phyloP scores from a whole-genome alignment of 2,797 vertebrate genomes.

The Gallinago solitaria region DNA sequence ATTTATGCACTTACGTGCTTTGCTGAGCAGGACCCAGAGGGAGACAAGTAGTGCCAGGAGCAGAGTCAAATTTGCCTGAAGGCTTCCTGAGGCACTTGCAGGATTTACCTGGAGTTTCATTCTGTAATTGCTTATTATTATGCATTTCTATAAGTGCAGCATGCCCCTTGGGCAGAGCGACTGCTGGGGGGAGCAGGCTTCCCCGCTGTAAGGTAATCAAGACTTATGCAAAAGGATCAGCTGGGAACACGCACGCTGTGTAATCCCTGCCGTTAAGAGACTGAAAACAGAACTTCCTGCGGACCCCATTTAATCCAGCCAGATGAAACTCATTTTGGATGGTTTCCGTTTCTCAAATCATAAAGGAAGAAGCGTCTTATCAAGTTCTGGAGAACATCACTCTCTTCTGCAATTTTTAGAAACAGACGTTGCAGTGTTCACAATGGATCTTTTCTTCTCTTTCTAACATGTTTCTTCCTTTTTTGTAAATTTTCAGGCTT shows the following conservation, averaged over 20 bases:
- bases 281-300: constrained; percentile 24
- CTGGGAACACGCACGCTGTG: neutral
- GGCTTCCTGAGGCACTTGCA: neutral
- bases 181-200: neutral
- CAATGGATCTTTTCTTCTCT: neutral
- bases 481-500: neutral
- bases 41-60: neutral
- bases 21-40: neutral
- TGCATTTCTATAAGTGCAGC: neutral
- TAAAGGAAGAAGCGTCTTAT: neutral
- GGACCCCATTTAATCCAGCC: neutral
- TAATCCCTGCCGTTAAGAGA: neutral
- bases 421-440: rapidly evolving
- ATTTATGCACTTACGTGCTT: neutral
- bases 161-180: neutral
- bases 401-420: neutral
- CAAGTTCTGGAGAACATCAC: neutral
- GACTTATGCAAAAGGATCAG: neutral
- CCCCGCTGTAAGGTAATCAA: neutral
- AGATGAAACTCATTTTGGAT: neutral
- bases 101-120: neutral
- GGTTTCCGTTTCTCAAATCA: neutral
- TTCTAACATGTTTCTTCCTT: neutral
- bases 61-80: neutral
- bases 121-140: neutral